Percentiles rank a stretch among this genome's conserved stretches.
Conservation (phyloP, 2,113 vertebrate genomes). For the Lophotis ruficrista region DNA sequence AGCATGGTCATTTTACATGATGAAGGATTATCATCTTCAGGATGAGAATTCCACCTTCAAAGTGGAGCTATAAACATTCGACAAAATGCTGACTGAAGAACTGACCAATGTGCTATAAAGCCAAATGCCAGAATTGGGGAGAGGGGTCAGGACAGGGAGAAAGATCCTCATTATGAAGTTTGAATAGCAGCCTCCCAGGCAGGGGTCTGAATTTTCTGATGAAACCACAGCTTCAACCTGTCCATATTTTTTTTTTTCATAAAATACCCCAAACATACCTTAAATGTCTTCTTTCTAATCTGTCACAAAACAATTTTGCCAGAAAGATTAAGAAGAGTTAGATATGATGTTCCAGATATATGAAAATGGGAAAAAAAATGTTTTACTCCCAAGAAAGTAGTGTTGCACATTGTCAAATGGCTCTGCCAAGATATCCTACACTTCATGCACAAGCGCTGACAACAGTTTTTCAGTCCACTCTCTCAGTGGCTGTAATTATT, state of each 20-base stretch:
- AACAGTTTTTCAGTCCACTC: not conserved
- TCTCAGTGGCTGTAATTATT: not conserved
- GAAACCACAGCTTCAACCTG: not conserved
- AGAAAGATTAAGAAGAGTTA: not conserved
- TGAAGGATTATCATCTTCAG: conserved; percentile 55
- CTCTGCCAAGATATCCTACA: not conserved
- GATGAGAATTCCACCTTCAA: conserved; percentile 44
- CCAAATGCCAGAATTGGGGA: not conserved
- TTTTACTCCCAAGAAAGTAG: not conserved
- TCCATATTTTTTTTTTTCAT: not conserved
- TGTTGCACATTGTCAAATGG: not conserved
- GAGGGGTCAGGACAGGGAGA: conserved; percentile 10
- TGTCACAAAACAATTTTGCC: not conserved
- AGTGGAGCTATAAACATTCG: conserved; percentile 1
- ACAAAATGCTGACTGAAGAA: conserved; percentile 8
- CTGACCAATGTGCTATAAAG: not conserved
- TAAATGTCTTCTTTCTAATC: not conserved
- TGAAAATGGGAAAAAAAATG: not conserved
- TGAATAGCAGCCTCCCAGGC: not conserved
- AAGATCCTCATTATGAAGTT: not conserved
- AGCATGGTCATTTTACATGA: conserved; percentile 53
- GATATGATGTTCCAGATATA: not conserved
- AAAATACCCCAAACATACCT: not conserved
- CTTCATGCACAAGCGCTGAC: not conserved
- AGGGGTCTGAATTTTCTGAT: conserved; percentile 8